Evolutionary conservation across 2,888 invertebrate species (phyloP), one percentile per base, ranked within the genome.

Genomic region (Megaustenia siamemsis): DNA sequence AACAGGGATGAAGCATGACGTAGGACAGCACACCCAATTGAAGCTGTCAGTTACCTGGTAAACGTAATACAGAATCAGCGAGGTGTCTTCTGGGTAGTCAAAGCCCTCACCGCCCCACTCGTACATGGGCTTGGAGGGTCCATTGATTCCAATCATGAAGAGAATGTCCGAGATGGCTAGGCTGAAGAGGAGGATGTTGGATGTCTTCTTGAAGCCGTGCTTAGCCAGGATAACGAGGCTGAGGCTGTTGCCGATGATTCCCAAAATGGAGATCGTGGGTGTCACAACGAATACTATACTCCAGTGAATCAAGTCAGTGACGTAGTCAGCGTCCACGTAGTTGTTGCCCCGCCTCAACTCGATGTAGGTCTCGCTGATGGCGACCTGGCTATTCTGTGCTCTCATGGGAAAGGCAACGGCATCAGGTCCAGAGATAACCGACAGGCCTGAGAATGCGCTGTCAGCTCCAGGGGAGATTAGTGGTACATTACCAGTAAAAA

Each of bases 101-200:
- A 83, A 76, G 0, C 82, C 76, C 10, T 40, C 76, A 24, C 35
- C 35, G 3, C 82, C 45, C 45, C 76, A 69, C 38, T 81, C 80
- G 53, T 81, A 81, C 69, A 81, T 68, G 15, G 68, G 45, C 38
- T 81, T 81, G 4, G 80, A 40, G n/a, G 69, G 68, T 1, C 69
- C 63, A 21, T 83, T 75, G 15, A 66, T 53, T 5, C 82, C 82
- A 15, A 83, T 32, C 82, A 83, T 76, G 28, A 76, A 83, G n/a
- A 56, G 18, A 6, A 83, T 63, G n/a, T 83, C 82, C 12, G 82
- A 76, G 24, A 83, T 66, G 0, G 82, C 82, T 8, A 83, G 49
- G 49, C 38, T 38, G 45, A 83, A 60, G 18, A 83, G 76, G 15
- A 83, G 38, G 21, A 83, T 66, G 53, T 83, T 76, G 18, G 82